A percentile compares a stretch with the other conserved stretches of the same genome.
Evolutionary conservation across 2,113 vertebrate genomes (phyloP).

Genomic region (Callionymus lyra): DNA sequence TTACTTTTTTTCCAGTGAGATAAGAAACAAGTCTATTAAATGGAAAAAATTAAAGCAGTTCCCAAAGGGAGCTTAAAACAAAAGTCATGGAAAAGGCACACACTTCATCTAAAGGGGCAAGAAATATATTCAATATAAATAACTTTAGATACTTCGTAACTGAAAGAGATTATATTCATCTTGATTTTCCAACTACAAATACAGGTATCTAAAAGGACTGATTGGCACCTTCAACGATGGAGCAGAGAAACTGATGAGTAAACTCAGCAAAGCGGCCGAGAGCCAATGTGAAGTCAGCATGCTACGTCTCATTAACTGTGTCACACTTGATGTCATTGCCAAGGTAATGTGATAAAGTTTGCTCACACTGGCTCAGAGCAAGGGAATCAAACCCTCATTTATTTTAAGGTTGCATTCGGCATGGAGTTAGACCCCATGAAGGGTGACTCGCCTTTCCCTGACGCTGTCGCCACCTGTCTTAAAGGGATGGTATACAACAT

Average conservation of each 20-base stretch:
- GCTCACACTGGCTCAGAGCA: background rate
- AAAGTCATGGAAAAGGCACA: background rate
- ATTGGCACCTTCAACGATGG: constrained; percentile 5
- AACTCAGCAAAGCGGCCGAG: background rate
- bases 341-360: background rate
- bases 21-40: too few relatives aligned
- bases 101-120: background rate
- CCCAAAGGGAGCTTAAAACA: background rate
- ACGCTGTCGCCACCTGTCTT: constrained; percentile 1
- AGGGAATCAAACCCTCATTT: background rate
- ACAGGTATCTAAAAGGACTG: constrained; percentile 2
- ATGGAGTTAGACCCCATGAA: constrained; percentile 1
- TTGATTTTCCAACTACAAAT: too few relatives aligned
- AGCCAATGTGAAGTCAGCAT: background rate
- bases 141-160: too few relatives aligned
- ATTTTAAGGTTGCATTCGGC: constrained; percentile 1
- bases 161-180: too few relatives aligned
- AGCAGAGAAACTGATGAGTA: constrained; percentile 3
- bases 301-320: background rate
- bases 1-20: too few relatives aligned
- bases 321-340: constrained; percentile 2
- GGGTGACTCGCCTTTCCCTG: background rate
- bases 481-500: background rate
- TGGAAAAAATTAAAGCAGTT: background rate
- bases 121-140: too few relatives aligned